Evolutionary conservation across 2,797 vertebrate genomes (phyloP).

Genomic region (Microchirus variegatus): DNA sequence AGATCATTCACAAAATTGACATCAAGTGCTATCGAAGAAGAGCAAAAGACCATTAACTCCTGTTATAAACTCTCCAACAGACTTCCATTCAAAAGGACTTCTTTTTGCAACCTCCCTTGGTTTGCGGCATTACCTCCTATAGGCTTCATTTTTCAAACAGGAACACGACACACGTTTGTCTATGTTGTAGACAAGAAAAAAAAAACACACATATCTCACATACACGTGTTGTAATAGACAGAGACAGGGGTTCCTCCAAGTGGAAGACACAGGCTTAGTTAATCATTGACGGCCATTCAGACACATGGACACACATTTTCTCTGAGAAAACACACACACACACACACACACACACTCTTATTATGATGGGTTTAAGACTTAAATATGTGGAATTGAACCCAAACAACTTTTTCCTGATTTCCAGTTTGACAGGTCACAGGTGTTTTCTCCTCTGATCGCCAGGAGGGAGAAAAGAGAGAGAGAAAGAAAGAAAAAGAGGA

Average conservation of each 20-base stretch:
- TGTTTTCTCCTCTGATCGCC: constrained; percentile 18
- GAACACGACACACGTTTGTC: no score
- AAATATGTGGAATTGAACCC: no score
- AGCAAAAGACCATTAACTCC: no score
- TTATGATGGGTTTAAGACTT: neutral
- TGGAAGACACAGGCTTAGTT: constrained; percentile 37
- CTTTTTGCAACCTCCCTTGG: no score
- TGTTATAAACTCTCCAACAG: no score
- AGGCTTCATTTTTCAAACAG: no score
- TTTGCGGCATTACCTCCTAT: no score
- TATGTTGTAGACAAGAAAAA: no score
- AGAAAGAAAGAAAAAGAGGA: neutral
- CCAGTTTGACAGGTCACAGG: constrained; percentile 54
- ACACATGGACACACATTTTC: constrained; percentile 33
- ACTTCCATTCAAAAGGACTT: no score
- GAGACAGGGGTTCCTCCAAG: constrained; percentile 4
- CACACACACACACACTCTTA: constrained; percentile 2
- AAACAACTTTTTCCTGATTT: neutral
- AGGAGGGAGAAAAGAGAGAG: neutral
- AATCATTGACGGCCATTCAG: constrained; percentile 61
- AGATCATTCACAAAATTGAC: no score
- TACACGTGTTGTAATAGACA: neutral
- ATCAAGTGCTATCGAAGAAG: no score
- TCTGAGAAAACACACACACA: constrained; percentile 7
- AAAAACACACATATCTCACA: no score